Conservation (phyloP, 2,888 invertebrate genomes). For the Tetrapedia diversipes region DNA sequence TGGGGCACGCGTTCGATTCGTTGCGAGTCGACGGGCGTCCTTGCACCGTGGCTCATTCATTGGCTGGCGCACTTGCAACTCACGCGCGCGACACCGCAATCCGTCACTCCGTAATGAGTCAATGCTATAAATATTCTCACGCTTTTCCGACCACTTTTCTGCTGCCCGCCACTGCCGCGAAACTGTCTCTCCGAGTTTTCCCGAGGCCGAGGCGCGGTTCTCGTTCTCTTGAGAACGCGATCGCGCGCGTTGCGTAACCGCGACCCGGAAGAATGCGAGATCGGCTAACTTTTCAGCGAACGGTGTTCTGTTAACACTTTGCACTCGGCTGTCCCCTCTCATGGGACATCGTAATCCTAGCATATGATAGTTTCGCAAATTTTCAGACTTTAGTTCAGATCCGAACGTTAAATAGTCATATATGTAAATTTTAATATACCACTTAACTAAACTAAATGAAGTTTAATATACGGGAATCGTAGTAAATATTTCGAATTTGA, state of each 20-base stretch:
- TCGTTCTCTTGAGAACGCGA: too few relatives aligned
- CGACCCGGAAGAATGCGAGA: slow-evolving; percentile 38
- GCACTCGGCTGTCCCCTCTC: too few relatives aligned
- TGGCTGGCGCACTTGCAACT: slow-evolving; percentile 64
- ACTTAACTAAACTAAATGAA: too few relatives aligned
- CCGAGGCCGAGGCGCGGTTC: slow-evolving; percentile 40
- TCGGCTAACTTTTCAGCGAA: background rate
- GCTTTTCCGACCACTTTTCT: slow-evolving; percentile 62
- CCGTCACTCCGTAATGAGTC: slow-evolving; percentile 63
- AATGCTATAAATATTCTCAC: slow-evolving; percentile 68
- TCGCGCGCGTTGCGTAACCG: slow-evolving; percentile 31
- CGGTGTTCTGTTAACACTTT: too few relatives aligned
- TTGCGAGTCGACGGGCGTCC: slow-evolving; percentile 62
- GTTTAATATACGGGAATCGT: too few relatives aligned
- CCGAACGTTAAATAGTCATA: too few relatives aligned
- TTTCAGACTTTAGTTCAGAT: too few relatives aligned
- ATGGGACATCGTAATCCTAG: too few relatives aligned
- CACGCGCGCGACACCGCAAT: slow-evolving; percentile 60
- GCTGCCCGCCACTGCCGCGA: slow-evolving; percentile 39
- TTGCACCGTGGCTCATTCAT: slow-evolving; percentile 72
- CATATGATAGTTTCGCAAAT: too few relatives aligned
- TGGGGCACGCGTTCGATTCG: slow-evolving; percentile 68
- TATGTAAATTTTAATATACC: too few relatives aligned
- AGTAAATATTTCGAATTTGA: too few relatives aligned
- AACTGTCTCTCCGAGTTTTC: slow-evolving; percentile 42